Percentiles rank a stretch among this genome's conserved stretches.
Conservation (phyloP, 1,140 invertebrate species). For the Megalonaias nervosa region DNA sequence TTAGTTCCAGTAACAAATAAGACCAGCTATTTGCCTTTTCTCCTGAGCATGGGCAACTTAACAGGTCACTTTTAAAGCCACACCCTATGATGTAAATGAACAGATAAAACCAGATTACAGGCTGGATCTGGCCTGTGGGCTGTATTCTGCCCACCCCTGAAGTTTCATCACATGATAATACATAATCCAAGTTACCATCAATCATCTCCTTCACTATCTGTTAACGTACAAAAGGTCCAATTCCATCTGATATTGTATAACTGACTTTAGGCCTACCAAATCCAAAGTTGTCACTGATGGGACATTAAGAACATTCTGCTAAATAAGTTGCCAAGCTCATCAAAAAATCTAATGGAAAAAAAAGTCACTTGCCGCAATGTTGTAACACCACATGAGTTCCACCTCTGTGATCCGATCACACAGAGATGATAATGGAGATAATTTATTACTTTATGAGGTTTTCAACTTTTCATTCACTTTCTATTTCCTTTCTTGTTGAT, state of each 20-base stretch:
- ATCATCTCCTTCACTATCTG: slow-evolving; percentile 23
- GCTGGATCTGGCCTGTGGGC: no score
- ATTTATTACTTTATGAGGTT: no score
- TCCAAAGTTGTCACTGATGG: no score
- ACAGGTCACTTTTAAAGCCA: no score
- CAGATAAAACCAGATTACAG: no score
- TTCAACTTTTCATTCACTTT: no score
- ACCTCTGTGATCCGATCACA: neutral
- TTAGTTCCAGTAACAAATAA: slow-evolving; percentile 29
- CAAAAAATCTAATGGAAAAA: slow-evolving; percentile 19
- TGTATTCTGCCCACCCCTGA: neutral
- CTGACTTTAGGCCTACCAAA: no score
- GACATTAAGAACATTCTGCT: slow-evolving; percentile 12
- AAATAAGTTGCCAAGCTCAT: slow-evolving; percentile 22
- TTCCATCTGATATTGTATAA: slow-evolving; percentile 23
- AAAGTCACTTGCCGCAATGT: slow-evolving; percentile 12
- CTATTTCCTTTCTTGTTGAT: no score
- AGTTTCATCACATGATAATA: slow-evolving; percentile 23
- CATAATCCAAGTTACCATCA: slow-evolving; percentile 12
- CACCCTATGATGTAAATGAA: no score
- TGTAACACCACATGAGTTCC: slow-evolving; percentile 12
- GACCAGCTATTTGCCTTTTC: slow-evolving; percentile 15
- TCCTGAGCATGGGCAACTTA: neutral
- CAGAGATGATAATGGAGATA: no score
- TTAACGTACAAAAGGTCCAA: slow-evolving; percentile 16